A percentile compares a stretch with the other conserved stretches of the same genome.
Conservation (phyloP, 2,888 invertebrate genomes). For the Drosophila setosimentum region DNA sequence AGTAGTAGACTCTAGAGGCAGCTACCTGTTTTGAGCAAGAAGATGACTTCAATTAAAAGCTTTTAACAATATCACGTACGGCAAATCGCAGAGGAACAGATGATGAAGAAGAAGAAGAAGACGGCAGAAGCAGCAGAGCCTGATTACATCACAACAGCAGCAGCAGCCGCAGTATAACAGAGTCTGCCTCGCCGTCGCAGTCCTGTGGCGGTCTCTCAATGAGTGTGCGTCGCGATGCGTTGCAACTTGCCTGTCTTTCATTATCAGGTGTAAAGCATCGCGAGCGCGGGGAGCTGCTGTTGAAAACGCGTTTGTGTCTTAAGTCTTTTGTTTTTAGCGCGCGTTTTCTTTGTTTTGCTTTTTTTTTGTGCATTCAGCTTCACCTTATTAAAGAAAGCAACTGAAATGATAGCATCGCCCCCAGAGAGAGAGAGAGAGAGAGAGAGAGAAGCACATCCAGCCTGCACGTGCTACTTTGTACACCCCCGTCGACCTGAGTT, state of each 20-base stretch:
- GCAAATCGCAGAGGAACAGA: constrained; percentile 72
- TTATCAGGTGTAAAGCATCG: constrained; percentile 80
- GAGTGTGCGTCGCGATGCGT: constrained; percentile 45
- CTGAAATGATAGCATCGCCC: constrained; percentile 54
- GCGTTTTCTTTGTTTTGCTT: background rate
- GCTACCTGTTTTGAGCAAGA: constrained; percentile 81
- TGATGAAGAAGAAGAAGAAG: constrained; percentile 7
- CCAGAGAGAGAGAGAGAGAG: constrained; percentile 35
- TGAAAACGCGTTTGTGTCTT: constrained; percentile 75
- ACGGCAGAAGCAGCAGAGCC: constrained; percentile 35
- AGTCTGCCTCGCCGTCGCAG: constrained; percentile 10
- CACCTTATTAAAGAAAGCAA: constrained; percentile 64
- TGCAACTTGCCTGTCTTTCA: constrained; percentile 21
- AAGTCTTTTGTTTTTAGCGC: constrained; percentile 66
- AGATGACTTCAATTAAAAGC: constrained; percentile 84
- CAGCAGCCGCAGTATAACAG: constrained; percentile 15
- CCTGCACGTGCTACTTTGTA: constrained; percentile 69
- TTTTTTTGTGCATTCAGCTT: constrained; percentile 12
- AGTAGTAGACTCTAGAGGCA: constrained; percentile 58
- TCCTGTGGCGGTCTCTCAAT: constrained; percentile 70
- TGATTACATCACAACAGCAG: constrained; percentile 74
- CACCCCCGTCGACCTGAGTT: constrained; percentile 52
- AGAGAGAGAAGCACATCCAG: background rate
- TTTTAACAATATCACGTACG: constrained; percentile 84
- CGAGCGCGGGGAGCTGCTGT: constrained; percentile 40